Evolutionary conservation across 2,888 invertebrate species (phyloP).

Genomic region (Syrista parreyssii): DNA sequence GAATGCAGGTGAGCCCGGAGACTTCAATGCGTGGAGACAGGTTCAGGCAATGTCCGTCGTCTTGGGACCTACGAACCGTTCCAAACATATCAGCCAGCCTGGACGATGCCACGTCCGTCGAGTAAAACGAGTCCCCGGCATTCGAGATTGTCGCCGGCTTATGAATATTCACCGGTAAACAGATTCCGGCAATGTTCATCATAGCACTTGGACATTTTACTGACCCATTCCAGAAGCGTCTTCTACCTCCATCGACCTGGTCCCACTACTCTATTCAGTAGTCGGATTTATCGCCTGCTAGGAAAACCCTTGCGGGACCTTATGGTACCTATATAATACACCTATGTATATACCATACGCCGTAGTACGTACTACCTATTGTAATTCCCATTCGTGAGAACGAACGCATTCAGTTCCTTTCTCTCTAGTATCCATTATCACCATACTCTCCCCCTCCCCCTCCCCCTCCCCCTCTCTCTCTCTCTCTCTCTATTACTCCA

Average conservation of each 20-base stretch:
- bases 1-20: slow-evolving; percentile 63
- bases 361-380: neutral
- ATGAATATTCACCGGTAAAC: slow-evolving; percentile 2
- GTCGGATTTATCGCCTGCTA: neutral
- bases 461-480: neutral
- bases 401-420: neutral
- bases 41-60: slow-evolving; percentile 60
- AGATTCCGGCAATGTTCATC: neutral
- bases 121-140: neutral
- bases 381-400: neutral
- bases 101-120: neutral
- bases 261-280: neutral
- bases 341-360: neutral
- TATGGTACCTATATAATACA: neutral
- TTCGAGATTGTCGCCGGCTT: neutral
- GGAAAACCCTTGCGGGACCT: neutral
- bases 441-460: neutral
- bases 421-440: neutral
- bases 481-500: neutral
- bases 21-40: slow-evolving; percentile 64
- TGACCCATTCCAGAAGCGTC: neutral
- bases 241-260: neutral
- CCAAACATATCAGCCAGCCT: slow-evolving; percentile 61
- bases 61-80: slow-evolving; percentile 60
- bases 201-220: neutral